These are phyloP conservation scores for Leucoma salicis DNA, from an alignment of 2,888 invertebrate species.

Conservation along the genomic window DNA sequence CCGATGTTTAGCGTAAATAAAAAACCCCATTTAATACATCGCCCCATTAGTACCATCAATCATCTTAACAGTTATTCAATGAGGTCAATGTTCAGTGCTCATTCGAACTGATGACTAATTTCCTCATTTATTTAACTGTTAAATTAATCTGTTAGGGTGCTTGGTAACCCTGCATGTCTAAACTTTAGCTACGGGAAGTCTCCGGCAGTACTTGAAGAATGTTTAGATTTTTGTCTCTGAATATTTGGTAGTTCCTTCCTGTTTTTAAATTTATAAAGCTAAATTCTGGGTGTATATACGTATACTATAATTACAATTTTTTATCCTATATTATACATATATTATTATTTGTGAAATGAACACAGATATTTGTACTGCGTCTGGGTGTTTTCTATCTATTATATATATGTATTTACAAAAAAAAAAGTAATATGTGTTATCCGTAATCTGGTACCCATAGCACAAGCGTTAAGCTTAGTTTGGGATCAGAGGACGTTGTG, in stretches of 20 bases:
- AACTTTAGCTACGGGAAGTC: constrained; percentile 24
- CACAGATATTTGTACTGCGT: too few relatives aligned
- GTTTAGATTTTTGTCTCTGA: constrained; percentile 27
- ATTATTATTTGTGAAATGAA: too few relatives aligned
- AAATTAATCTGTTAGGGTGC: not conserved
- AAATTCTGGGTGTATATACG: not conserved
- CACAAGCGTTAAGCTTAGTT: too few relatives aligned
- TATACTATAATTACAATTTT: too few relatives aligned
- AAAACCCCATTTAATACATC: too few relatives aligned
- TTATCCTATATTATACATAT: too few relatives aligned
- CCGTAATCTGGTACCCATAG: too few relatives aligned
- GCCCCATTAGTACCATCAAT: not conserved
- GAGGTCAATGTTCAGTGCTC: constrained; percentile 4
- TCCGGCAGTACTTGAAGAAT: constrained; percentile 16
- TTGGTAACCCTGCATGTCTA: constrained; percentile 25
- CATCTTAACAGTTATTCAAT: constrained; percentile 4
- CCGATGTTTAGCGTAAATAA: too few relatives aligned
- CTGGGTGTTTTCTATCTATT: too few relatives aligned
- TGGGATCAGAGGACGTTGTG: too few relatives aligned
- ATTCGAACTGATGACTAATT: constrained; percentile 6
- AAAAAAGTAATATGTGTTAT: too few relatives aligned
- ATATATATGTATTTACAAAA: too few relatives aligned
- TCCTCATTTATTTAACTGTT: constrained; percentile 6
- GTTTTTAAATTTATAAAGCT: constrained; percentile 24
- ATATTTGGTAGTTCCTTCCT: constrained; percentile 31